Conservation (phyloP, 2,888 invertebrate species). For the Anaspis maculata region DNA sequence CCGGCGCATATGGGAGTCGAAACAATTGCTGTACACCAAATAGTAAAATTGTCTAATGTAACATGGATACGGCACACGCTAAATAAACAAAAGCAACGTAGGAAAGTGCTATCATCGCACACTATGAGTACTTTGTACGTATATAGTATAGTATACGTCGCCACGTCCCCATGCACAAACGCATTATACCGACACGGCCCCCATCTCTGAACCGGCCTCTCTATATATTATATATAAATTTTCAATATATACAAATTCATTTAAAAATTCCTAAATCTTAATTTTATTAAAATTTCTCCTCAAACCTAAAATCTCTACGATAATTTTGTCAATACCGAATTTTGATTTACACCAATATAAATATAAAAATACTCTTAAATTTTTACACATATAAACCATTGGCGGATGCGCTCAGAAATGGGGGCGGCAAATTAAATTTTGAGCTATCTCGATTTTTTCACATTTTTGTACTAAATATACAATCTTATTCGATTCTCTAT, state of each 20-base stretch:
- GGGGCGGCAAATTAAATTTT: slow-evolving; percentile 40
- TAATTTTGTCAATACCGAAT: slow-evolving; percentile 45
- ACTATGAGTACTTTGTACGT: slow-evolving; percentile 45
- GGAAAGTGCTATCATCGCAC: slow-evolving; percentile 39
- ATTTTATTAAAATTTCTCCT: slow-evolving; percentile 48
- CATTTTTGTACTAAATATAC: slow-evolving; percentile 43
- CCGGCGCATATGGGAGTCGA: slow-evolving; percentile 31
- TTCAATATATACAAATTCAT: slow-evolving; percentile 61
- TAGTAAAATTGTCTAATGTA: slow-evolving; percentile 47
- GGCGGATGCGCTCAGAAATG: slow-evolving; percentile 22
- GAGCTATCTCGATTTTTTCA: slow-evolving; percentile 43
- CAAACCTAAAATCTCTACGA: slow-evolving; percentile 45
- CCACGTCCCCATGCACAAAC: slow-evolving; percentile 40
- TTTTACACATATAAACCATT: slow-evolving; percentile 45
- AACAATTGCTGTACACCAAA: slow-evolving; percentile 47
- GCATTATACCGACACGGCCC: slow-evolving; percentile 36
- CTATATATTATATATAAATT: slow-evolving; percentile 55
- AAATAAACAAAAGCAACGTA: slow-evolving; percentile 41
- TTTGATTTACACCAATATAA: slow-evolving; percentile 48
- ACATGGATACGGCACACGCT: slow-evolving; percentile 46
- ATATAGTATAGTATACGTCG: slow-evolving; percentile 43
- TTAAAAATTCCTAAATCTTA: slow-evolving; percentile 61
- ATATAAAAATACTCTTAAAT: slow-evolving; percentile 47
- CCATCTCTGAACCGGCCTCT: slow-evolving; percentile 42
- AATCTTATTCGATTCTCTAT: slow-evolving; percentile 45